Conservation (phyloP, 2,113 vertebrate species). For the Penelope pileata region DNA sequence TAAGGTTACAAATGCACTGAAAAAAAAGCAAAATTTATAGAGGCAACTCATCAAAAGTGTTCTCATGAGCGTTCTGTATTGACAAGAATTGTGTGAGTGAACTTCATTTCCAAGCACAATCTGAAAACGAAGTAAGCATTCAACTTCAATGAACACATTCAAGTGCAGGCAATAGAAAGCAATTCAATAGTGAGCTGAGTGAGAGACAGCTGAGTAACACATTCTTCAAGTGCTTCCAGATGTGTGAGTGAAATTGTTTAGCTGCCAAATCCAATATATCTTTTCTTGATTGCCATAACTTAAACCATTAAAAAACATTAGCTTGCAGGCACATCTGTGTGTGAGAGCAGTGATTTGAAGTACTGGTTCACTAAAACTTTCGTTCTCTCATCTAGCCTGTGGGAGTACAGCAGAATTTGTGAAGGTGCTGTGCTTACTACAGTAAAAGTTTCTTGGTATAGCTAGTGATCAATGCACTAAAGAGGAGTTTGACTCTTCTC, state of each 20-base stretch:
- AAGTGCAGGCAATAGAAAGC: background rate
- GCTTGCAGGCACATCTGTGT: background rate
- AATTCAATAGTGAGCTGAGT: background rate
- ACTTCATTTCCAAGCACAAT: background rate
- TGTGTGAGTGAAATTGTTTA: background rate
- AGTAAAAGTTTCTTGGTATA: background rate
- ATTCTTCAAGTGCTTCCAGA: slow-evolving; percentile 6
- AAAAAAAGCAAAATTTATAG: background rate
- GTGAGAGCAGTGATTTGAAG: background rate
- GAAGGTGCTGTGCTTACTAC: background rate
- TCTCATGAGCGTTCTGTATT: background rate
- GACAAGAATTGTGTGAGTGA: background rate
- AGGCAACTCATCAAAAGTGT: background rate
- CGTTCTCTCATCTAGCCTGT: background rate
- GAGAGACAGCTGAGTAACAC: background rate
- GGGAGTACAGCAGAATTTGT: background rate
- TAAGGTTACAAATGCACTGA: background rate
- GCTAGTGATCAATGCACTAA: background rate
- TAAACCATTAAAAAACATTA: background rate
- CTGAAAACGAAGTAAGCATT: slow-evolving; percentile 6
- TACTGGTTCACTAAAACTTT: background rate
- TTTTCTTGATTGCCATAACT: background rate
- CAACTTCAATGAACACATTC: background rate
- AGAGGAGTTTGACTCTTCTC: background rate
- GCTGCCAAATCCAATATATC: background rate